Evolutionary conservation across 2,113 vertebrate genomes (phyloP).

Genomic region (Takifugu bimaculatus): DNA sequence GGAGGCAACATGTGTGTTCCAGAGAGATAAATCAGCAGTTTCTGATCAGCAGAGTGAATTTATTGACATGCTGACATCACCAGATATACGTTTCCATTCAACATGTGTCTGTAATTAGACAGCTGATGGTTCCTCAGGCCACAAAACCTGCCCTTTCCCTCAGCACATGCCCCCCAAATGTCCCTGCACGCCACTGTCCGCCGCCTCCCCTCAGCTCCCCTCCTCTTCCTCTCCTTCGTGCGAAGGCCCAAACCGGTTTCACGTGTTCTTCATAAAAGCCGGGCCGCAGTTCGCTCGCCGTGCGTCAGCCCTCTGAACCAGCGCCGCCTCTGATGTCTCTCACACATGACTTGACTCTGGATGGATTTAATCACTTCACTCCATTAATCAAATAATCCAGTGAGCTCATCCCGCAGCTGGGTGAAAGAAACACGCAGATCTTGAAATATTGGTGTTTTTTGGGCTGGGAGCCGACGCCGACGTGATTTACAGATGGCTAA

Average conservation of each 20-base stretch:
- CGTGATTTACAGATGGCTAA: neutral
- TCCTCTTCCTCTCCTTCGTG: slow-evolving; percentile 9
- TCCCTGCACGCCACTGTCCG: too few species aligned
- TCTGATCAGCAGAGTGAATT: too few species aligned
- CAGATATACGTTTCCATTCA: too few species aligned
- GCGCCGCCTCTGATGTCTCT: slow-evolving; percentile 19
- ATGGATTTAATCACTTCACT: slow-evolving; percentile 65
- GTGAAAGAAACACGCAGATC: slow-evolving; percentile 17
- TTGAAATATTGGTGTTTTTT: slow-evolving; percentile 15
- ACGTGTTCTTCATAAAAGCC: slow-evolving; percentile 44
- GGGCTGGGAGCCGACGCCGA: neutral
- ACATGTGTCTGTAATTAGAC: too few species aligned
- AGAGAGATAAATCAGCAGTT: too few species aligned
- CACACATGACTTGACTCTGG: slow-evolving; percentile 49
- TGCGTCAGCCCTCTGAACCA: slow-evolving; percentile 35
- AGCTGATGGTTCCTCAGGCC: too few species aligned
- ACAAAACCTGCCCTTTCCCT: too few species aligned
- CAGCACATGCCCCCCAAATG: too few species aligned
- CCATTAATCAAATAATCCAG: slow-evolving; percentile 74
- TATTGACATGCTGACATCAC: too few species aligned
- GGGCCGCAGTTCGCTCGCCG: slow-evolving; percentile 54
- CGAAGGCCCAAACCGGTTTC: slow-evolving; percentile 27
- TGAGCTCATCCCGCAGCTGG: slow-evolving; percentile 41
- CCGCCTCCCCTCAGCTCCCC: neutral
- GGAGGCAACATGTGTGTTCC: too few species aligned